phyloP scores from a whole-genome alignment of 2,113 vertebrate genomes.

The Indri indri region DNA sequence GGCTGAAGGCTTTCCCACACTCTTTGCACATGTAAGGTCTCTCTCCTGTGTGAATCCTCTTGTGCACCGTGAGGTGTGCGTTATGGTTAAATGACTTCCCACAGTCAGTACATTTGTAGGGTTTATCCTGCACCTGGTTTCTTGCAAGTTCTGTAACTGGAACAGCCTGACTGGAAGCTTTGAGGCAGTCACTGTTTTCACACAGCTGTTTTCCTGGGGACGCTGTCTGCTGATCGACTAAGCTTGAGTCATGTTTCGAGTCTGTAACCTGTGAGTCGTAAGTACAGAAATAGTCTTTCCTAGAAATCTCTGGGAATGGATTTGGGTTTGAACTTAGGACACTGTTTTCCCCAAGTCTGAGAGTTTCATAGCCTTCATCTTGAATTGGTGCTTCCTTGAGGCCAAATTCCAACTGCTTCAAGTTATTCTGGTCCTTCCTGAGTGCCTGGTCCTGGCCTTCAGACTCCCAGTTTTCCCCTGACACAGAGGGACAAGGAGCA shows the following conservation, averaged over 20 bases:
- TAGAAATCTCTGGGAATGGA: not conserved
- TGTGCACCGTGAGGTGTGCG: slow-evolving; percentile 75
- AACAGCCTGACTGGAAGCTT: rapidly evolving
- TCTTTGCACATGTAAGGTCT: slow-evolving; percentile 70
- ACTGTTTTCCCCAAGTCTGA: not conserved
- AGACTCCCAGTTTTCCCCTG: not conserved
- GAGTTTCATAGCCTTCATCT: not conserved
- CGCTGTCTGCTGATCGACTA: not conserved
- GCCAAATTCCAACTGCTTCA: not conserved
- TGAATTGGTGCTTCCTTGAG: not conserved
- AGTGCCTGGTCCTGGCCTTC: not conserved
- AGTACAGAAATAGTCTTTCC: rapidly evolving
- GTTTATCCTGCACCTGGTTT: slow-evolving; percentile 42
- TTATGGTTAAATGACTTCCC: slow-evolving; percentile 79
- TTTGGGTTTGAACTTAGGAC: not conserved
- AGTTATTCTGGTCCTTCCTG: not conserved
- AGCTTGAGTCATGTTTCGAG: not conserved
- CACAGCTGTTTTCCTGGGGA: not conserved
- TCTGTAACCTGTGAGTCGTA: not conserved
- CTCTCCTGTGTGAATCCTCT: slow-evolving; percentile 67
- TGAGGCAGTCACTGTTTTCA: not conserved
- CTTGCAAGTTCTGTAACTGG: not conserved
- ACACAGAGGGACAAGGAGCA: rapidly evolving
- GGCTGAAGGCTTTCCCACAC: slow-evolving; percentile 79
- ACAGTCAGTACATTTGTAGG: slow-evolving; percentile 77